phyloP scores from a whole-genome alignment of 1,140 invertebrate genomes.

The Ectropis grisescens region DNA sequence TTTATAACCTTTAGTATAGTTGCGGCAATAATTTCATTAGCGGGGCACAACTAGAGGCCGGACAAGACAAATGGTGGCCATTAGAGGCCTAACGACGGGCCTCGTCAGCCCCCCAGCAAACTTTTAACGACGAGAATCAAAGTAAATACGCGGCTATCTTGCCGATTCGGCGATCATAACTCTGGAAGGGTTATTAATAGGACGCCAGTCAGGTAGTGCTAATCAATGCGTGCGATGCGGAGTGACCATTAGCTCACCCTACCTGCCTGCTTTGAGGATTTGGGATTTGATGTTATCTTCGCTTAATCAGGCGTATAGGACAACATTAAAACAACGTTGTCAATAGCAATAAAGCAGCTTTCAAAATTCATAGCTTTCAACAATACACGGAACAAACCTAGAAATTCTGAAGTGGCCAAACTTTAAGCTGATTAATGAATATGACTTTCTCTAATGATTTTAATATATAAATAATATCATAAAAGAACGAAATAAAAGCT shows the following conservation, averaged over 20 bases:
- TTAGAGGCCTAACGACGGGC: slow-evolving; percentile 63
- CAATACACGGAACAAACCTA: no score
- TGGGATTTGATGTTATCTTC: no score
- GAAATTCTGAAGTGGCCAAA: no score
- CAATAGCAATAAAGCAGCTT: no score
- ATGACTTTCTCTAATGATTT: no score
- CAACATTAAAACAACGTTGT: no score
- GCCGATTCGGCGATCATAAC: slow-evolving; percentile 60
- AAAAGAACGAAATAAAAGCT: no score
- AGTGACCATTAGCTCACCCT: slow-evolving; percentile 11
- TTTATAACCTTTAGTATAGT: slow-evolving; percentile 70
- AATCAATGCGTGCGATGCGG: slow-evolving; percentile 13
- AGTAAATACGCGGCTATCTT: slow-evolving; percentile 65
- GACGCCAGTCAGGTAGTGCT: slow-evolving; percentile 26
- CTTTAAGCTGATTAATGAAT: no score
- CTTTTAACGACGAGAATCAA: slow-evolving; percentile 68
- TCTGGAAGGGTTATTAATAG: slow-evolving; percentile 43
- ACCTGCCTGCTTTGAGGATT: no score
- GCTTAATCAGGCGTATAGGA: no score
- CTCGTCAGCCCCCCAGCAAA: slow-evolving; percentile 58
- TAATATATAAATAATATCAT: no score
- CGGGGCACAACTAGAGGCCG: slow-evolving; percentile 61
- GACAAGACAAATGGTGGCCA: slow-evolving; percentile 68
- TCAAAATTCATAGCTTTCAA: no score
- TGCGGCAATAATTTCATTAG: slow-evolving; percentile 71